Base-by-base conservation (phyloP, 2,797 vertebrate species). In the Sebastes minor region DNA sequence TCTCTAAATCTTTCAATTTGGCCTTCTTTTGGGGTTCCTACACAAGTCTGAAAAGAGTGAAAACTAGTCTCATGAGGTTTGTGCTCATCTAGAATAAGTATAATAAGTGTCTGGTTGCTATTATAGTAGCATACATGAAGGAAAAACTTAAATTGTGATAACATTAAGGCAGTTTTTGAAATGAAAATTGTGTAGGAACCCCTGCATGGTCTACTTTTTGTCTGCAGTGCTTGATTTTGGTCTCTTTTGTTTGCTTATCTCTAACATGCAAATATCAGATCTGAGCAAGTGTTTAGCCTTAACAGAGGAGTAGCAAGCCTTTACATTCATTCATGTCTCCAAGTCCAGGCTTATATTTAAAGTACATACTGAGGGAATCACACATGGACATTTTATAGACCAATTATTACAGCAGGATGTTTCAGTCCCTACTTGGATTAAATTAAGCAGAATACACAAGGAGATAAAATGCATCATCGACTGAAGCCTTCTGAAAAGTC, bases 101-200 rank as follows among this genome's bases (percentile, higher is more conserved):
- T 16, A 42, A 42, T 42, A 42, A 1, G 38, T 16, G 55, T 46
- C 25, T 23, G 1, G 10, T 61, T 57, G 22, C 18, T 28, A 3
- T 30, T 32, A 22, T 5, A 27, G 4, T 0, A 7, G 25, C 0
- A 1, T 6, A 6, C 49, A 4, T 64, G 1, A 65, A 25, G 10
- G 5, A 11, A 35, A 5, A 18, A 59, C 13, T 5, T 25, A 8
- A 49, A 53, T 11, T 22, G 1, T 61, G 12, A 73, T 14, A 10
- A 6, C 22, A 25, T 6, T 20, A 49, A 32, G 4, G 8, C 12
- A 32, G 14, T 16, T 70, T 81, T 62, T 67, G 5, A 71, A 64
- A 25, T 25, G 3, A 38, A 33, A 35, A 5, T 28, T 89, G 86
- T 88, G 84, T 67, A 76, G 81, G 66, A 91, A 90, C 74, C 78